A percentile compares a stretch with the other conserved stretches of the same genome.
Evolutionary conservation across 2,797 vertebrate species (phyloP).

Genomic region (Diplodus sargus): DNA sequence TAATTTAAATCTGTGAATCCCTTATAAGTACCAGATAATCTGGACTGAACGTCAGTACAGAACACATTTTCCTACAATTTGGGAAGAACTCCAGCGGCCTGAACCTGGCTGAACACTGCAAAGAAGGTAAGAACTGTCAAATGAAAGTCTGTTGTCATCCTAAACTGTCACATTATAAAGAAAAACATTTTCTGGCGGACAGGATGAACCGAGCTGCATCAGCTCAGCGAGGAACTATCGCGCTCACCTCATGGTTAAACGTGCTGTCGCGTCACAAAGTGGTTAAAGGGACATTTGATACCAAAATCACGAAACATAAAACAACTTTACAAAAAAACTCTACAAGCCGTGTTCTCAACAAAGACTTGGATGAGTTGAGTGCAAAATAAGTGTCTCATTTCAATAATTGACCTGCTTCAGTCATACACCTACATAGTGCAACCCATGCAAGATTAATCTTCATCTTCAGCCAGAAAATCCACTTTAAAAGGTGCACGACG

Average conservation of each 20-base stretch:
- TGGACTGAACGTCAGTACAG: too few species aligned
- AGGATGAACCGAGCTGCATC: conserved; percentile 1
- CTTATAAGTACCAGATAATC: too few species aligned
- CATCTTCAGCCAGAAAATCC: conserved; percentile 38
- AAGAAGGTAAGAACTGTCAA: neutral
- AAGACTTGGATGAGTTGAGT: conserved; percentile 80
- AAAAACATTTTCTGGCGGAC: conserved; percentile 29
- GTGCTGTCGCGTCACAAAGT: conserved; percentile 57
- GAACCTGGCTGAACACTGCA: neutral
- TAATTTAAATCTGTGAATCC: too few species aligned
- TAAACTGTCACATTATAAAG: conserved; percentile 17
- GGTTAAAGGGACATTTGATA: conserved; percentile 71
- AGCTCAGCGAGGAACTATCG: neutral
- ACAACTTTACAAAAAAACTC: conserved; percentile 69
- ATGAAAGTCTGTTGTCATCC: neutral
- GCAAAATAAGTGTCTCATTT: conserved; percentile 73
- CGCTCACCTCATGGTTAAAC: conserved; percentile 27
- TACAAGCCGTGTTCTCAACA: conserved; percentile 80
- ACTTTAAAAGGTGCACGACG: neutral
- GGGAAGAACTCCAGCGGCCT: too few species aligned
- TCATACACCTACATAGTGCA: conserved; percentile 76
- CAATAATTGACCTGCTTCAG: conserved; percentile 54
- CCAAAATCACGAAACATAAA: conserved; percentile 56
- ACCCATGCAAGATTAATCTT: conserved; percentile 59
- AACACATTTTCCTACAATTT: too few species aligned